Evolutionary conservation across 2,113 vertebrate genomes (phyloP), one percentile per base, ranked within the genome.

Genomic region (Clupea harengus): DNA sequence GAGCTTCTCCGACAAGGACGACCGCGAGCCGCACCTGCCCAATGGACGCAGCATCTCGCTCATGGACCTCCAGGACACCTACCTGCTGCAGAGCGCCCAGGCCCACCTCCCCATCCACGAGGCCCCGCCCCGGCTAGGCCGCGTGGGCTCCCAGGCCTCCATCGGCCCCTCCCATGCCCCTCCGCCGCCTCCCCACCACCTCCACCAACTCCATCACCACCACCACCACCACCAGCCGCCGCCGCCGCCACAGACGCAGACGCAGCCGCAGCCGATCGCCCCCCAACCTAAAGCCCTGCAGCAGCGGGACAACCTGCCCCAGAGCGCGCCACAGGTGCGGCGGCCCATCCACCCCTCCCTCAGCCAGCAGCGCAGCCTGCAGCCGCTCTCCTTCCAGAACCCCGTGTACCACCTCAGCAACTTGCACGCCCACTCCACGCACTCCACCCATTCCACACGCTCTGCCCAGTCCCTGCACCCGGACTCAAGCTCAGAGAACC

Each of bases 311-410:
- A 93, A 90, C 75, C 93, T 95, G 0, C 97, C 97, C 0, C 98
- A 99, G 92, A 99, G 97, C 0, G 97, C 96, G 0, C 98, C 98
- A 2, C 98, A 99, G 93, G 95, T 95, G 67, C 93, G 97, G 80
- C 94, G 97, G 49, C 97, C 97, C 2, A 93, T 98, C 85, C 96
- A 95, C 82, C 95, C 95, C 0, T 95, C 96, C 3, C 89, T 97
- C 91, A 96, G 92, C 90, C 97, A 97, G n/a, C 97, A 96, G 87
- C 96, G 95, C 90, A 95, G 93, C 92, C 95, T 98, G 75, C 97
- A 97, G 92, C 97, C 98, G 6, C 94, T 99, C 15, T 98, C 96
- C 0, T 99, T 99, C 95, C 97, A 99, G 90, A 99, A 99, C 91
- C 98, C 98, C 0, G 97, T 99, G 4, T 99, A 99, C 91, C 97